Conservation (phyloP, 2,113 vertebrate genomes). For the Grallaria varia region DNA sequence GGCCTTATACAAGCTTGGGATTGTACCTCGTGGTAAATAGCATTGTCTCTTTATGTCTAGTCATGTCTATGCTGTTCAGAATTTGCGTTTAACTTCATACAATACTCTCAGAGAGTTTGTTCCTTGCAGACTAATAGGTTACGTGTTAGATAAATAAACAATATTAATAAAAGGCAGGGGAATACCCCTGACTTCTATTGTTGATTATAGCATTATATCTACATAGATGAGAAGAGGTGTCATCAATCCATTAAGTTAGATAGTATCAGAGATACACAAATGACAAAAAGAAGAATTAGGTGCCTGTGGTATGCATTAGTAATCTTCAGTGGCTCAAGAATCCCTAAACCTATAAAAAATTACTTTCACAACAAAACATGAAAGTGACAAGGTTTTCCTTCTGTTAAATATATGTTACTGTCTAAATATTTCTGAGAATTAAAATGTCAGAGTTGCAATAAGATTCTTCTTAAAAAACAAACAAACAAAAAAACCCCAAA, state of each 20-base stretch:
- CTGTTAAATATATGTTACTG: background rate
- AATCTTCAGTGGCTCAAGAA: background rate
- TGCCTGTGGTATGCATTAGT: background rate
- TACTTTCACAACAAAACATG: background rate
- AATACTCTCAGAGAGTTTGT: background rate
- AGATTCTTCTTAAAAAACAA: background rate
- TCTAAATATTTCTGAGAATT: background rate
- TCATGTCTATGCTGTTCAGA: background rate
- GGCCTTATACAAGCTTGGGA: background rate
- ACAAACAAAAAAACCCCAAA: no score
- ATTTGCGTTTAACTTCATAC: background rate
- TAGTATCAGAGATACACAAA: background rate
- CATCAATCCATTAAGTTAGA: background rate
- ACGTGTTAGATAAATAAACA: background rate
- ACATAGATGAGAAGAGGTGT: background rate
- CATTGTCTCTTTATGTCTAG: background rate
- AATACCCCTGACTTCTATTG: background rate
- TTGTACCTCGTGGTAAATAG: background rate
- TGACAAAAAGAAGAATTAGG: background rate
- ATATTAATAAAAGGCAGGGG: fast-evolving
- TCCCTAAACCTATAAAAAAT: background rate
- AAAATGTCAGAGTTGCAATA: background rate
- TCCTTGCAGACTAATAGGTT: background rate
- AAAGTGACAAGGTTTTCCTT: background rate
- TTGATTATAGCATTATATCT: background rate